Evolutionary conservation across 1,140 invertebrate genomes (phyloP).

Genomic region (Berghia stephanieae): DNA sequence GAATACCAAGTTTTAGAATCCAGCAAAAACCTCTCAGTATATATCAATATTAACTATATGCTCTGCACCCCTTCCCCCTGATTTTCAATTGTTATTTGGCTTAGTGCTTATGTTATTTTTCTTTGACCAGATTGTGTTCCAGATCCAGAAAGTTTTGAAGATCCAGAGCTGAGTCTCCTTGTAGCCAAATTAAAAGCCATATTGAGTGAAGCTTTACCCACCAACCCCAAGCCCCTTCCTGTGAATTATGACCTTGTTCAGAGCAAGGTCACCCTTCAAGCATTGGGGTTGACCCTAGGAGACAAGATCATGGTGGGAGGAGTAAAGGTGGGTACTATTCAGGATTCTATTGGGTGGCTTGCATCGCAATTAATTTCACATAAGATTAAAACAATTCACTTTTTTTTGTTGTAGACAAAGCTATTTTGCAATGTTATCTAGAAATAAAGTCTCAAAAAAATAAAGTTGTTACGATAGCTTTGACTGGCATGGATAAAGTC

Average conservation of each 20-base stretch:
- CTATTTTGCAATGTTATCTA: neutral
- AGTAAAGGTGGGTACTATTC: slow-evolving; percentile 54
- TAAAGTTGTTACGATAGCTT: no score
- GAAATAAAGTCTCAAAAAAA: no score
- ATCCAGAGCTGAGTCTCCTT: slow-evolving; percentile 65
- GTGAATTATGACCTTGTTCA: slow-evolving; percentile 65
- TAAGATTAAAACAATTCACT: no score
- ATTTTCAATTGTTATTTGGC: no score
- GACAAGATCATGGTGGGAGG: slow-evolving; percentile 67
- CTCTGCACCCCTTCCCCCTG: no score
- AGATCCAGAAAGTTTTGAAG: slow-evolving; percentile 63
- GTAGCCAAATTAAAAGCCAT: slow-evolving; percentile 61
- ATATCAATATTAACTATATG: no score
- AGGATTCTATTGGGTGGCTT: no score
- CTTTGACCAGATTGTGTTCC: slow-evolving; percentile 72
- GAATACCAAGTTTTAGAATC: no score
- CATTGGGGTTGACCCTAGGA: slow-evolving; percentile 69
- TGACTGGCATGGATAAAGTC: no score
- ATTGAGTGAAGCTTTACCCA: slow-evolving; percentile 57
- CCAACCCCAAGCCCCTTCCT: slow-evolving; percentile 49
- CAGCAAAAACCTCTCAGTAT: no score
- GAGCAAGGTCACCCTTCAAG: slow-evolving; percentile 69
- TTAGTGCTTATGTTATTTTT: no score
- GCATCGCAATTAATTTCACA: no score
- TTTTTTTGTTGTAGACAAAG: neutral